Conservation (phyloP, 1,140 invertebrate species). For the Orius insidiosus region DNA sequence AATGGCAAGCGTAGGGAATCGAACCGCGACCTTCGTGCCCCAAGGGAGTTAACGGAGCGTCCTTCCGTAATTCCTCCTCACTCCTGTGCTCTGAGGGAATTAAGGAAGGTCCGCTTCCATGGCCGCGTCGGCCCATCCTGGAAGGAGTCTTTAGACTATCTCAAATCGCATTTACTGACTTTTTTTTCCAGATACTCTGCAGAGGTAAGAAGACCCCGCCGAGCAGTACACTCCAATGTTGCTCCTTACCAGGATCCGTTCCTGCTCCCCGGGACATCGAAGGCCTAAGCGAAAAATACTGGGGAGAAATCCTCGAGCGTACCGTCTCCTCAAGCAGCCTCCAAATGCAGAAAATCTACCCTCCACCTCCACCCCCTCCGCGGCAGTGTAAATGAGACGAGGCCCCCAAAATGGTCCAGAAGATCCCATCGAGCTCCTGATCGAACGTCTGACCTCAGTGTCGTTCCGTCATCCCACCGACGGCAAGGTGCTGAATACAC, state of each 20-base stretch:
- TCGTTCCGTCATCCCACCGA: too few relatives aligned
- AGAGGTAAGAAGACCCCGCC: conserved; percentile 14
- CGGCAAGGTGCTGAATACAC: conserved; percentile 1
- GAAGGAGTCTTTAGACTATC: too few relatives aligned
- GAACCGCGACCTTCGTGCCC: too few relatives aligned
- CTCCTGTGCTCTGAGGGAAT: too few relatives aligned
- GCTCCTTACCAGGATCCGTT: conserved; percentile 6
- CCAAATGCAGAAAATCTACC: conserved; percentile 37
- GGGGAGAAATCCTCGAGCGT: conserved; percentile 54
- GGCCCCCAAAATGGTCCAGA: conserved; percentile 3
- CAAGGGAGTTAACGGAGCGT: too few relatives aligned
- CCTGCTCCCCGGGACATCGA: conserved; percentile 35
- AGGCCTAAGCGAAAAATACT: conserved; percentile 54
- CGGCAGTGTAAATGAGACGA: conserved; percentile 6
- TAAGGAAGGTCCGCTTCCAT: too few relatives aligned
- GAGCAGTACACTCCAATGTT: conserved; percentile 5
- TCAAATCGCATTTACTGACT: not conserved
- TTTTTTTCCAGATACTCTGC: conserved; percentile 13
- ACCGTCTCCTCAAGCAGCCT: conserved; percentile 48
- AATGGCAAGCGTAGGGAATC: too few relatives aligned
- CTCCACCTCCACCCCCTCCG: conserved; percentile 17
- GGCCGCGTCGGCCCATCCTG: too few relatives aligned
- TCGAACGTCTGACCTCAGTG: conserved; percentile 10
- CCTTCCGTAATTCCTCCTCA: too few relatives aligned
- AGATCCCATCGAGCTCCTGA: conserved; percentile 2